Conservation (phyloP, 1,140 invertebrate genomes). For the Samia ricini region DNA sequence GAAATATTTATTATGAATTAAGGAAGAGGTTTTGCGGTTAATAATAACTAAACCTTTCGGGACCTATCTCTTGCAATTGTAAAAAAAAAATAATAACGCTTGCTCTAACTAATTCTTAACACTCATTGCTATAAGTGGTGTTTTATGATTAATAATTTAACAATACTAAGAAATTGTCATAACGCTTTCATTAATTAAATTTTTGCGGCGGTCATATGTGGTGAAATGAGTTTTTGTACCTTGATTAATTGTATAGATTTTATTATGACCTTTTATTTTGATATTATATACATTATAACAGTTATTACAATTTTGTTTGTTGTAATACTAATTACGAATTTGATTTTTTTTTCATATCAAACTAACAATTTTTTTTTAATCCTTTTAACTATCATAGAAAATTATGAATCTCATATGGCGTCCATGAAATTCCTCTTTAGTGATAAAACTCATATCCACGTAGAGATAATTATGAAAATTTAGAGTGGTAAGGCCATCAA, state of each 20-base stretch:
- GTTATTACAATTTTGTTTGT: no score
- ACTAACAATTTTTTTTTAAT: background rate
- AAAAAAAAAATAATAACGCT: background rate
- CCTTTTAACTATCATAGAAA: background rate
- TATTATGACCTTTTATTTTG: no score
- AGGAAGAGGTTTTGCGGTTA: background rate
- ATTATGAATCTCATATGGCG: background rate
- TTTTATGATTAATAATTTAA: background rate
- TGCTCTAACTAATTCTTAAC: conserved; percentile 3
- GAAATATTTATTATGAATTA: background rate
- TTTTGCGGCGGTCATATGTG: no score
- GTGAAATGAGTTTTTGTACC: no score
- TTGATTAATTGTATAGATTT: no score
- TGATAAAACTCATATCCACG: background rate
- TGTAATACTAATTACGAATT: no score
- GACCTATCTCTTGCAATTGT: background rate
- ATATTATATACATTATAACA: no score
- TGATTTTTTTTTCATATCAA: no score
- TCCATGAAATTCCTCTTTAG: background rate
- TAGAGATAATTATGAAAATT: background rate
- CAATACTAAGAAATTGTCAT: background rate
- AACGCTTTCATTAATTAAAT: background rate
- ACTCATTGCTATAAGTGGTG: background rate
- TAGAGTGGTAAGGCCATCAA: background rate
- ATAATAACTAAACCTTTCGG: background rate